Base-by-base conservation (phyloP, 2,888 invertebrate species). In the Drosophila subsilvestris region DNA sequence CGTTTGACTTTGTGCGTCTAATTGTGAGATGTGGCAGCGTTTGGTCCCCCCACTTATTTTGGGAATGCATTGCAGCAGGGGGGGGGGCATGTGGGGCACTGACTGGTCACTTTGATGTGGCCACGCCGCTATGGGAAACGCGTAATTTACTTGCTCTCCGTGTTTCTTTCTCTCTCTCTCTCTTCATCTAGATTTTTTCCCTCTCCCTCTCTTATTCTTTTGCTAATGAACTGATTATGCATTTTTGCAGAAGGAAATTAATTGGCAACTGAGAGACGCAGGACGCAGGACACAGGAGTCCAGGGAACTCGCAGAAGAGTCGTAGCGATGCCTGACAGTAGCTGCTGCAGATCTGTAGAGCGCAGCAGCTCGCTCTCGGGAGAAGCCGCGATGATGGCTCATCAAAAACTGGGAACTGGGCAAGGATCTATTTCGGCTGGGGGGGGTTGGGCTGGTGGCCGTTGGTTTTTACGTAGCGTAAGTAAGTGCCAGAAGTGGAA, bases 41-140 rank as follows among this genome's bases (percentile, higher is more conserved):
- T 53, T n/a, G n/a, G 32, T 43, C 20, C n/a, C 56, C 5, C 12
- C n/a, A 43, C 56, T 67, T 66, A 66, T 66, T 66, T 50, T 61
- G 70, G 70, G 55, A 70, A 70, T 70, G 70, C 70, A 70, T 43
- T 45, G 8, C 14, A 6, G 48, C 20, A 7, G n/a, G 43, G 27
- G 63, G 50, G 48, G 27, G 45, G 32, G n/a, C n/a, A 45, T 29
- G 49, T 18, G 50, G 49, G 45, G 44, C 6, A 5, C 25, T 6
- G 75, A 74, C 68, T 85, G 90, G 90, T 87, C 90, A 90, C 90
- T 90, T 90, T 90, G 90, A 90, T 90, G 90, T 90, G 90, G 90
- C 37, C 37, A n/a, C 80, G 74, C 74, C 82, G 80, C 80, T 86
- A 83, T 82, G 90, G 90, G 80, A 79, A 90, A 87, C 81, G 90